These are phyloP conservation scores for Ophion slaviceki DNA, from an alignment of 2,888 invertebrate species.

Conservation along the genomic window DNA sequence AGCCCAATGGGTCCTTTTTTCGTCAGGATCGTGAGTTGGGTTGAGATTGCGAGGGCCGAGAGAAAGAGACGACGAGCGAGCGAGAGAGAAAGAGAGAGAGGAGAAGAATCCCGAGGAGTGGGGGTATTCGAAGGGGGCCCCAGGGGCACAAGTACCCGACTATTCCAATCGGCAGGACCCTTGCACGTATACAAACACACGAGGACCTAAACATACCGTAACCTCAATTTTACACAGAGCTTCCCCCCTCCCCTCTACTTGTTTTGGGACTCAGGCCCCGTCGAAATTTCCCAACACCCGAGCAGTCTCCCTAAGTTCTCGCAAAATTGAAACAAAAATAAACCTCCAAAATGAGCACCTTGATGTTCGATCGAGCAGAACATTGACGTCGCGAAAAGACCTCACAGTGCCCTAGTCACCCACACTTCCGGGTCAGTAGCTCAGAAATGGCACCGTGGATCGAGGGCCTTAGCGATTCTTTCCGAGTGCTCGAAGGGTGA, in stretches of 20 bases:
- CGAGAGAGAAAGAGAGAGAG: neutral
- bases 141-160: slow-evolving; percentile 35
- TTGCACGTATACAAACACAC: slow-evolving; percentile 49
- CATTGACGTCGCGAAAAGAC: neutral
- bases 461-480: neutral
- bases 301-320: neutral
- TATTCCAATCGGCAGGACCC: slow-evolving; percentile 28
- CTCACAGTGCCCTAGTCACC: too few relatives aligned
- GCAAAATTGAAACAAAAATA: neutral
- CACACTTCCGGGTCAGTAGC: slow-evolving; percentile 7
- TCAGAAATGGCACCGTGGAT: neutral
- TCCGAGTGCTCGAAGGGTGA: slow-evolving; percentile 19
- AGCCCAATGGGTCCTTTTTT: slow-evolving; percentile 58
- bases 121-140: slow-evolving; percentile 30
- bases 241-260: neutral
- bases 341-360: too few relatives aligned
- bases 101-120: neutral
- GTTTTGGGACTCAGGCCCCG: neutral
- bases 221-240: neutral
- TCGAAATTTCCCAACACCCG: neutral
- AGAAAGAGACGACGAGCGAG: slow-evolving; percentile 23
- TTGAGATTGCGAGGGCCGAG: slow-evolving; percentile 12
- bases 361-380: neutral
- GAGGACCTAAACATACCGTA: slow-evolving; percentile 37
- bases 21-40: slow-evolving; percentile 57